Conservation (phyloP, 2,113 vertebrate genomes). For the Meleagris gallopavo region DNA sequence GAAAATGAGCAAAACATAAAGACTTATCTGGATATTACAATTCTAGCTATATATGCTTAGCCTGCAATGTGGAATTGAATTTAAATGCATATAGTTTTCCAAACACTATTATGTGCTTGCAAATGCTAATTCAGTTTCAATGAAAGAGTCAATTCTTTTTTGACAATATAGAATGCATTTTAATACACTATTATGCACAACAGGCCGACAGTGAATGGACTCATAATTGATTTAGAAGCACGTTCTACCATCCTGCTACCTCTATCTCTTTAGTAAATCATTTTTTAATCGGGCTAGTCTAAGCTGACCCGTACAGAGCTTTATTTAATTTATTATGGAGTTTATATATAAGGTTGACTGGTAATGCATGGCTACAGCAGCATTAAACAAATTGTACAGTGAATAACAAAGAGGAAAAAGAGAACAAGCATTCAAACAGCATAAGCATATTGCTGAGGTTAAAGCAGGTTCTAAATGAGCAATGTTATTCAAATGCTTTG, state of each 20-base stretch:
- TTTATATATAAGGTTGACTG: conserved; percentile 68
- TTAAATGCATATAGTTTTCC: conserved; percentile 82
- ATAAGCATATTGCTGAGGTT: conserved; percentile 47
- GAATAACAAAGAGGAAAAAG: conserved; percentile 62
- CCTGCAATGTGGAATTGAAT: conserved; percentile 78
- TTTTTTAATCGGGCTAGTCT: conserved; percentile 78
- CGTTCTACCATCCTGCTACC: conserved; percentile 57
- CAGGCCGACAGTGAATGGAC: conserved; percentile 76
- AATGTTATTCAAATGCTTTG: conserved; percentile 59
- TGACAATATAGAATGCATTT: conserved; percentile 73
- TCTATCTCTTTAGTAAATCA: conserved; percentile 81
- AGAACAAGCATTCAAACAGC: conserved; percentile 54
- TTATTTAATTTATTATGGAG: conserved; percentile 78
- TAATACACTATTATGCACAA: conserved; percentile 76
- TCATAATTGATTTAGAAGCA: conserved; percentile 86
- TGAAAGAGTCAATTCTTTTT: conserved; percentile 78
- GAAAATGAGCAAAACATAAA: conserved; percentile 48
- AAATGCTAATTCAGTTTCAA: conserved; percentile 86
- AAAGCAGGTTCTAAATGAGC: conserved; percentile 54
- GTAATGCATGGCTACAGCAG: conserved; percentile 60
- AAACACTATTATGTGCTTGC: conserved; percentile 83
- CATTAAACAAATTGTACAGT: conserved; percentile 70
- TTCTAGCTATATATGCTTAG: conserved; percentile 68
- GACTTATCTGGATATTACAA: conserved; percentile 62
- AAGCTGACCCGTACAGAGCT: conserved; percentile 69